phyloP scores from a whole-genome alignment of 2,113 vertebrate species.

The Aldabrachelys gigantea region DNA sequence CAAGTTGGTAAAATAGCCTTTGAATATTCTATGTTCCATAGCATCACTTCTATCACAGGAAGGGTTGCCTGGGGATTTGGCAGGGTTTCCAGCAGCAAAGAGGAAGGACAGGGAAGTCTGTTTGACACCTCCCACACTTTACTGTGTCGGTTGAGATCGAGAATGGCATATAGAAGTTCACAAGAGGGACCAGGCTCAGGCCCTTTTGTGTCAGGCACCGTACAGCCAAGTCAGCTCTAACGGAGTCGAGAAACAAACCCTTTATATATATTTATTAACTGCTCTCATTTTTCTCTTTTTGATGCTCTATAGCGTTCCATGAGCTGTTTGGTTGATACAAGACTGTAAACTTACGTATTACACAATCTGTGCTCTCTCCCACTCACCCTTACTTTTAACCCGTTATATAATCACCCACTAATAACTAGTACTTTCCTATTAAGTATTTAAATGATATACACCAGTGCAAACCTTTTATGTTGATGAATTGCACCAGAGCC shows the following conservation, averaged over 20 bases:
- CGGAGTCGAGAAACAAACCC: background rate
- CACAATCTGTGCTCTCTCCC: background rate
- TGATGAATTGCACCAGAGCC: background rate
- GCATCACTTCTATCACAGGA: background rate
- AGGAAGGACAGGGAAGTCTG: conserved; percentile 65
- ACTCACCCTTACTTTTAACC: background rate
- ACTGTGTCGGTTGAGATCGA: background rate
- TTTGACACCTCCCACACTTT: conserved; percentile 60
- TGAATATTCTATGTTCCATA: too few species aligned
- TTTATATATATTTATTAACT: too few species aligned
- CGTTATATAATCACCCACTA: background rate
- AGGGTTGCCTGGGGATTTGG: conserved; percentile 59
- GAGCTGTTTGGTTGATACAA: conserved; percentile 4
- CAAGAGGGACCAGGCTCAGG: conserved; percentile 25
- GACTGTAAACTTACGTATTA: background rate
- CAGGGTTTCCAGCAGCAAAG: conserved; percentile 64
- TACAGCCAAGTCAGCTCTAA: background rate
- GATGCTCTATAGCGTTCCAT: background rate
- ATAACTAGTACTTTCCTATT: background rate
- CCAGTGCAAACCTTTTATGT: background rate
- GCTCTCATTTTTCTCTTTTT: background rate
- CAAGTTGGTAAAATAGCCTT: too few species aligned
- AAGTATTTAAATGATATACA: background rate
- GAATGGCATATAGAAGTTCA: background rate
- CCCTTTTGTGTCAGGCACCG: background rate